Evolutionary conservation across 2,888 invertebrate genomes (phyloP).

Genomic region (Apodemia zela): DNA sequence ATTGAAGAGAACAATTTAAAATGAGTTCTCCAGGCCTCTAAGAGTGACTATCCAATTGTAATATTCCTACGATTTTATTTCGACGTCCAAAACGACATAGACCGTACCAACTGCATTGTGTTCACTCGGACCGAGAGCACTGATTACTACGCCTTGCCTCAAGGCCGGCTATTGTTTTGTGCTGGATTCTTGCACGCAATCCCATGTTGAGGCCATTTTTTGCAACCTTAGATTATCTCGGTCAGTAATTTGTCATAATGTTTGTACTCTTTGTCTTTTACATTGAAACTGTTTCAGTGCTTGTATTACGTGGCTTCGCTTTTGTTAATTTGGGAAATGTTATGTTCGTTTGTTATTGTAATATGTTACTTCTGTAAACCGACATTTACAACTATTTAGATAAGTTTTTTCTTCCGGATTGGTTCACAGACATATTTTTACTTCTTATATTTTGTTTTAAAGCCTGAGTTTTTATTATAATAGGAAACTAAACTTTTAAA

Average conservation of each 20-base stretch:
- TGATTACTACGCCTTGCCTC: slow-evolving; percentile 66
- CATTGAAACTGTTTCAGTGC: slow-evolving; percentile 1
- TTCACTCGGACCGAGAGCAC: slow-evolving; percentile 42
- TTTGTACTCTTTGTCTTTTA: slow-evolving; percentile 15
- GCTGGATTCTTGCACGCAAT: slow-evolving; percentile 63
- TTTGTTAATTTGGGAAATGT: neutral
- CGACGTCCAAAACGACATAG: slow-evolving; percentile 31
- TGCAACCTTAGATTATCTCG: slow-evolving; percentile 36
- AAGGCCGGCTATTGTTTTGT: slow-evolving; percentile 72
- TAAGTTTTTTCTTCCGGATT: no score
- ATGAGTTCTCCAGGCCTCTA: slow-evolving; percentile 19
- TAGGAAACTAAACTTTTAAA: no score
- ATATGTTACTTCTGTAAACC: neutral
- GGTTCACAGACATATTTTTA: no score
- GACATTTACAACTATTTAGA: neutral
- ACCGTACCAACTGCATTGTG: slow-evolving; percentile 42
- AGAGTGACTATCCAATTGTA: slow-evolving; percentile 34
- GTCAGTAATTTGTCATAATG: slow-evolving; percentile 33
- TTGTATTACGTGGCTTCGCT: neutral
- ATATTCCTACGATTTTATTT: slow-evolving; percentile 35
- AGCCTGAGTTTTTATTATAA: no score
- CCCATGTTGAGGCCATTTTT: slow-evolving; percentile 35
- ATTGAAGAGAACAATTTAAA: slow-evolving; percentile 19
- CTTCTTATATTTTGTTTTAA: no score
- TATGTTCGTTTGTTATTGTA: neutral